Evolutionary conservation across 2,113 vertebrate genomes (phyloP), one percentile per base, ranked within the genome.

Genomic region (Crotalus horridus): DNA sequence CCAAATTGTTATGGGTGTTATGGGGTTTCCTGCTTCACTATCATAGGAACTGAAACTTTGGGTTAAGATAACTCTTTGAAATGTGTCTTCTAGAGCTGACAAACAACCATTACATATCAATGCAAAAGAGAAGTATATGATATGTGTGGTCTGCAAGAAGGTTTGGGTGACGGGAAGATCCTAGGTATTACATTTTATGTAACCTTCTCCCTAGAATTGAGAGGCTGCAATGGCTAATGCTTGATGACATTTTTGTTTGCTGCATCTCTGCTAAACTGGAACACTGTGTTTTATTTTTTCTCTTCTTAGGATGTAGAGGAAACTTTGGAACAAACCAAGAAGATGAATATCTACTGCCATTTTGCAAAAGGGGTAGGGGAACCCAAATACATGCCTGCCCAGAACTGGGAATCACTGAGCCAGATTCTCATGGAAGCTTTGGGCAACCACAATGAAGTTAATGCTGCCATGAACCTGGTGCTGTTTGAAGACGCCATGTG

Each of bases 401-500:
- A 97, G 29, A 98, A 98, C 8, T 99, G 99, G 99, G 97, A 98
- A 89, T 96, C 97, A 91, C 92, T 99, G 93, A 98, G 96, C 91
- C 98, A 98, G 92, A 98, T 96, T 61, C 98, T 99, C 8, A 89
- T 97, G 95, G 98, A 99, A 94, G 98, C 97, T 21, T 96, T 99
- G 96, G 98, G 99, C 55, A 97, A 90, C 92, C 98, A 99, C 98
- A 99, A 99, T 0, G 99, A 99, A 94, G 97, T 99, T 96, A 99
- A 99, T 1, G 96, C 99, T 26, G 98, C 98, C 46, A 98, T 99
- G 95, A 98, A 97, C 97, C 96, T 99, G 94, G 99, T 99, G 12
- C 98, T 99, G 26, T 99, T 99, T 93, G 99, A 99, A 95, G 99
- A 99, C 0, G 99, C 99, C 95, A 98, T 99, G 98, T 96, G 96